Percentiles rank a stretch among this genome's conserved stretches.
Conservation (phyloP, 2,113 vertebrate species). For the Oncorhynchus tshawytscha region DNA sequence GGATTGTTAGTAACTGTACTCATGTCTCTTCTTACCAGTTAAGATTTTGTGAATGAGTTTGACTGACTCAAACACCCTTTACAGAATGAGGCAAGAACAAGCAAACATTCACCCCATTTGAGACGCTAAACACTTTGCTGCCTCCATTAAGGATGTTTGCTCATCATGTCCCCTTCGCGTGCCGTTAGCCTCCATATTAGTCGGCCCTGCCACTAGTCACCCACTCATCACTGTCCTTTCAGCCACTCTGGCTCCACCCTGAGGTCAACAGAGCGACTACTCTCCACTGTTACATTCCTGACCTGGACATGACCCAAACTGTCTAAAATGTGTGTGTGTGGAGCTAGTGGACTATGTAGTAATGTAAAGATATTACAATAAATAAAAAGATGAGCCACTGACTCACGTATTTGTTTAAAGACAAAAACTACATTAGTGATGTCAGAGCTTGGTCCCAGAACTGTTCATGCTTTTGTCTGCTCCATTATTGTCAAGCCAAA, state of each 20-base stretch:
- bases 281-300: slow-evolving; percentile 28
- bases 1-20: too few relatives aligned
- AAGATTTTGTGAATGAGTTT: too few relatives aligned
- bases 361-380: neutral
- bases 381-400: slow-evolving; percentile 3
- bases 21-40: too few relatives aligned
- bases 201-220: slow-evolving; percentile 19
- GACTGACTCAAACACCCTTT: too few relatives aligned
- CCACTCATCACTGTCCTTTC: neutral
- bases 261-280: slow-evolving; percentile 34
- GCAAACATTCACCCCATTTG: too few relatives aligned
- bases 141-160: too few relatives aligned
- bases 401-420: slow-evolving; percentile 12
- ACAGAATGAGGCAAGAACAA: too few relatives aligned
- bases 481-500: too few relatives aligned
- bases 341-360: slow-evolving; percentile 27
- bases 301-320: slow-evolving; percentile 9
- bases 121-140: too few relatives aligned
- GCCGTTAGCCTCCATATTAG: slow-evolving; percentile 1
- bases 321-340: slow-evolving; percentile 32
- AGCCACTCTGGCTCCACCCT: slow-evolving; percentile 23
- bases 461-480: too few relatives aligned
- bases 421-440: too few relatives aligned
- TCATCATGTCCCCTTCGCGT: slow-evolving; percentile 11
- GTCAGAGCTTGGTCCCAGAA: too few relatives aligned